These are phyloP conservation scores for Drosophila mercatorum DNA, from an alignment of 2,888 invertebrate genomes.

Conservation along the genomic window DNA sequence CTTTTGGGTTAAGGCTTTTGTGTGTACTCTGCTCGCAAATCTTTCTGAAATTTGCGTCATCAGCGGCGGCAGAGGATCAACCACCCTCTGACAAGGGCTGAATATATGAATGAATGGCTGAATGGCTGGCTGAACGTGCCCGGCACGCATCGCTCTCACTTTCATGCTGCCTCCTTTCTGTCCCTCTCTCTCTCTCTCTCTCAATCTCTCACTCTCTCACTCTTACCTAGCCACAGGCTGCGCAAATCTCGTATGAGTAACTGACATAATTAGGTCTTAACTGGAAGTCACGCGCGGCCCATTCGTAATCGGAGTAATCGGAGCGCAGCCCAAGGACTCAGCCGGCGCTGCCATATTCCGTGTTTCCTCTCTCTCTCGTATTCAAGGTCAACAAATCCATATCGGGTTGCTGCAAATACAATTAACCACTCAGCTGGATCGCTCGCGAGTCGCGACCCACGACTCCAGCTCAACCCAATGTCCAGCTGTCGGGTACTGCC, in stretches of 20 bases:
- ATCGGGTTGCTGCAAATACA: conserved; percentile 24
- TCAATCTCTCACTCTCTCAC: neutral
- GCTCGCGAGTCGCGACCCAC: conserved; percentile 8
- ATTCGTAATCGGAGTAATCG: conserved; percentile 70
- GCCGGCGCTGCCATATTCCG: neutral
- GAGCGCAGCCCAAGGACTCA: conserved; percentile 36
- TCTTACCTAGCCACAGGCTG: conserved; percentile 27
- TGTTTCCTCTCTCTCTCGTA: neutral
- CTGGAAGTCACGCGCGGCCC: conserved; percentile 79
- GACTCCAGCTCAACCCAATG: neutral
- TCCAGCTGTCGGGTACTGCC: conserved; percentile 25
- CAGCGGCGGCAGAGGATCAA: conserved; percentile 38
- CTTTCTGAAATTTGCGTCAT: conserved; percentile 76
- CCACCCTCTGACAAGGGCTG: conserved; percentile 27
- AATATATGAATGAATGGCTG: conserved; percentile 24
- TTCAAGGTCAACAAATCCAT: conserved; percentile 28
- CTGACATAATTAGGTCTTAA: conserved; percentile 81
- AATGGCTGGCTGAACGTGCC: conserved; percentile 62
- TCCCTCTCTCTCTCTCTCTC: neutral
- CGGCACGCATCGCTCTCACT: conserved; percentile 69
- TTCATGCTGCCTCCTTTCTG: conserved; percentile 15
- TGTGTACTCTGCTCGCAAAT: conserved; percentile 62
- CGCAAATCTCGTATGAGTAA: conserved; percentile 70
- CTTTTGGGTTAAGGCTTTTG: conserved; percentile 7
- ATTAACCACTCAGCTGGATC: conserved; percentile 44